Percentiles rank a stretch among this genome's conserved stretches.
phyloP scores from a whole-genome alignment of 2,888 invertebrate species.

The Lacanobia wlatinum region DNA sequence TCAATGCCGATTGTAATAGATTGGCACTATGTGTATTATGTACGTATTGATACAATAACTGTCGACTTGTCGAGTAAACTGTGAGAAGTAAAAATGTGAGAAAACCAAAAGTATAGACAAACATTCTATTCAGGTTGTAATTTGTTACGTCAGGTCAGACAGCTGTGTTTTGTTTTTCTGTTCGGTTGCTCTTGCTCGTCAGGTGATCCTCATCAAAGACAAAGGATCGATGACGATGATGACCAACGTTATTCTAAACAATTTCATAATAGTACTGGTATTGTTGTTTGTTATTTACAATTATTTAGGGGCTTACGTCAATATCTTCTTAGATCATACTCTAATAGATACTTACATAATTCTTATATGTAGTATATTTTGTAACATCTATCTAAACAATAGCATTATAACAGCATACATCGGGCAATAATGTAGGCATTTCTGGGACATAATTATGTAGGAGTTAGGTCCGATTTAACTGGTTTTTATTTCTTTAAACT shows the following conservation, averaged over 20 bases:
- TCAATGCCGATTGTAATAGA: slow-evolving; percentile 38
- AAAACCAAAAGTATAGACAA: background rate
- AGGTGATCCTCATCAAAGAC: background rate
- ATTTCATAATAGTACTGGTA: background rate
- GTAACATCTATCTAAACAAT: background rate
- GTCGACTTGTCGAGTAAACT: background rate
- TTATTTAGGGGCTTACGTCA: background rate
- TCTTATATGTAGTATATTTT: background rate
- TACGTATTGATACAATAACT: slow-evolving; percentile 29
- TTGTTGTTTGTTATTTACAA: background rate
- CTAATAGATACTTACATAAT: background rate
- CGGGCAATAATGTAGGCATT: background rate
- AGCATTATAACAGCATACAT: background rate
- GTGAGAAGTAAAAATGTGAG: slow-evolving; percentile 14
- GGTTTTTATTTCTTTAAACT: background rate
- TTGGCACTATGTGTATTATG: slow-evolving; percentile 27
- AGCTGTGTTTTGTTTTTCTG: background rate
- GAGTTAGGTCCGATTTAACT: background rate
- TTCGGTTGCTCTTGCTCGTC: background rate
- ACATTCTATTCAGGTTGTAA: background rate
- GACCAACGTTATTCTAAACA: background rate
- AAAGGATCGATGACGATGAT: background rate
- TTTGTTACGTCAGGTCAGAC: background rate
- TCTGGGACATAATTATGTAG: too few relatives aligned
- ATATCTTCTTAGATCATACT: background rate